These are phyloP conservation scores for Crambe crambe DNA, from an alignment of 37 sponge, comb jelly and placozoan genomes.

Conservation along the genomic window DNA sequence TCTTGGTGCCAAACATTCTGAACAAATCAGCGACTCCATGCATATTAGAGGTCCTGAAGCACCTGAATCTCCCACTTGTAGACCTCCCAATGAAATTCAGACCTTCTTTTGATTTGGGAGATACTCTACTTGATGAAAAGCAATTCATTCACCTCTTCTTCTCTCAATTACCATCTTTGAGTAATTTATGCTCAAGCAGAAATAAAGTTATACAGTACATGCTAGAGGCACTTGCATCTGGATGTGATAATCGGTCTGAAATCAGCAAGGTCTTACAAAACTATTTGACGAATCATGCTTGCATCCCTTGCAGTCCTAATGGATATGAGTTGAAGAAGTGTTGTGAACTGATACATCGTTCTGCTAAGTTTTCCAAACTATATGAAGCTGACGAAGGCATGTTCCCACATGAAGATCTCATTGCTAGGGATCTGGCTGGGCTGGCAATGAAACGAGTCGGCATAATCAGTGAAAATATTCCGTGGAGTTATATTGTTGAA, in stretches of 20 bases:
- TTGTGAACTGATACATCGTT: slow-evolving; percentile 14
- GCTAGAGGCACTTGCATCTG: slow-evolving; percentile 19
- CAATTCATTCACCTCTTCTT: too few species aligned
- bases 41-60: neutral
- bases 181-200: neutral
- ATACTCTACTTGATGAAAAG: too few species aligned
- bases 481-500: slow-evolving; percentile 23
- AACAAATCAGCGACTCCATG: neutral
- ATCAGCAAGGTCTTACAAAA: neutral
- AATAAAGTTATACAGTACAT: slow-evolving; percentile 3
- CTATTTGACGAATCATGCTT: slow-evolving; percentile 3
- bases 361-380: slow-evolving; percentile 12
- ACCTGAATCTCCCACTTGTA: slow-evolving; percentile 27
- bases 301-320: slow-evolving; percentile 64
- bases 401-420: slow-evolving; percentile 21
- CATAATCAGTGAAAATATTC: slow-evolving; percentile 17
- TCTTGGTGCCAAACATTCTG: slow-evolving; percentile 29
- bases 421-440: neutral
- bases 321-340: slow-evolving; percentile 20
- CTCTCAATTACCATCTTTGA: neutral
- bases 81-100: too few species aligned
- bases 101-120: too few species aligned
- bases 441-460: slow-evolving; percentile 29
- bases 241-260: slow-evolving; percentile 1
- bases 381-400: slow-evolving; percentile 25